Base-by-base conservation (phyloP, 2,797 vertebrate species). In the Phataginus tricuspis region DNA sequence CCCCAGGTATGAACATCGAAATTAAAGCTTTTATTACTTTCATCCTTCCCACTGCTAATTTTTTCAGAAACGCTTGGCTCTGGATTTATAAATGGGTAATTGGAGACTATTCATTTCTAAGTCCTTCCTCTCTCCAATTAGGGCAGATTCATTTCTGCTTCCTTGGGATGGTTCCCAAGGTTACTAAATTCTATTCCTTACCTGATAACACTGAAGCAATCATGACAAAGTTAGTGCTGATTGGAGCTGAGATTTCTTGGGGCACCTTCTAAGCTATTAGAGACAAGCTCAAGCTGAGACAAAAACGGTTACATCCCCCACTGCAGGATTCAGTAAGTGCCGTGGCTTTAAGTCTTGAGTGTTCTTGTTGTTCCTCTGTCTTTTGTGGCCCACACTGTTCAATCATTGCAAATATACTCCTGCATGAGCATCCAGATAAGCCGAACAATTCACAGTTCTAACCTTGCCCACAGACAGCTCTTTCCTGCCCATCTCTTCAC, bases 51-150 rank as follows among this genome's bases (percentile, higher is more conserved):
- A 96, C 61, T 91, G 83, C 72, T 97, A 96, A 86, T n/a, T 83
- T 95, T 94, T 95, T 91, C 55, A 71, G 90, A 90, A 96, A 96
- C 79, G 82, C 78, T 93, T 78, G 68, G 72, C 88, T 94, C 59
- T 90, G 51, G 80, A 59, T 96, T 96, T 97, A 93, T 79, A 97
- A 97, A 97, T 71, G 83, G 51, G 89, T 94, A 94, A 96, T 87
- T 29, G 49, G 96, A 98, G 94, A 97, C 92, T 94, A 94, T 93
- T 96, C 89, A 93, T 86, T 96, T 94, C 89, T n/a, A 95, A 95
- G 83, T 72, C 69, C 83, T 92, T 96, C 97, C 94, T 95, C 91
- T 95, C 94, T 78, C 86, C 91, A 97, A 94, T 93, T 91, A 97
- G 66, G 55, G 55, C 13, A 96, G 90, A 90, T 93, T 96, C 96